phyloP scores from a whole-genome alignment of 1,140 invertebrate species.

The Lineus longissimus region DNA sequence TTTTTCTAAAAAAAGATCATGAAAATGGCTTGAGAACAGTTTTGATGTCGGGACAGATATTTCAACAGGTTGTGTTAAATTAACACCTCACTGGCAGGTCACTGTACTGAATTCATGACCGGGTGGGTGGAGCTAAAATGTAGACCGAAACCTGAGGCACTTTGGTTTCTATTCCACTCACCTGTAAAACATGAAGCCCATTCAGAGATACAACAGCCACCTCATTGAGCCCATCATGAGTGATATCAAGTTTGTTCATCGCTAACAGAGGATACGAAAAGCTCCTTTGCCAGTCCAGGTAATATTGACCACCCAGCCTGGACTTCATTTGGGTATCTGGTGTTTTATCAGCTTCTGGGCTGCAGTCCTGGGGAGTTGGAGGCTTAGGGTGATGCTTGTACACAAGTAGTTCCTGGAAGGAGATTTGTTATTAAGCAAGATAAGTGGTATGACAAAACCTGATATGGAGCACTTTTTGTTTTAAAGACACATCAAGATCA shows the following conservation, averaged over 20 bases:
- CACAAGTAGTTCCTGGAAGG: slow-evolving; percentile 60
- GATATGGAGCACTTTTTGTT: too few relatives aligned
- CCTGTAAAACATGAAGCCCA: slow-evolving; percentile 68
- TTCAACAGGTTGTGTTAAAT: not conserved
- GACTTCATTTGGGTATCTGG: slow-evolving; percentile 16
- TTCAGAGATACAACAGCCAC: slow-evolving; percentile 65
- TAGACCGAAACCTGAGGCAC: not conserved
- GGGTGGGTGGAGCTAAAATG: not conserved
- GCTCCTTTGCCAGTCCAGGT: slow-evolving; percentile 45
- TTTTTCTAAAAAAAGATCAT: not conserved
- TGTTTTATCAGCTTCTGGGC: slow-evolving; percentile 23
- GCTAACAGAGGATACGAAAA: slow-evolving; percentile 65
- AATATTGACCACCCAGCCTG: slow-evolving; percentile 18
- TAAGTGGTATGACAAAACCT: too few relatives aligned
- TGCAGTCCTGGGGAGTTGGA: slow-evolving; percentile 16
- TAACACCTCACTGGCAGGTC: not conserved
- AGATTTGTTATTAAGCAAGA: not conserved
- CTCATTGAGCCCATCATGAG: slow-evolving; percentile 67
- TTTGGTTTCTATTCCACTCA: slow-evolving; percentile 28
- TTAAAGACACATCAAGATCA: too few relatives aligned
- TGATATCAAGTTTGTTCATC: slow-evolving; percentile 65
- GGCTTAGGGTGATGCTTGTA: slow-evolving; percentile 52
- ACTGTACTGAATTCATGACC: not conserved
- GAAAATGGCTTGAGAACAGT: not conserved
- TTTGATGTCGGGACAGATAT: not conserved